Evolutionary conservation across 2,888 invertebrate species (phyloP), one percentile per base, ranked within the genome.

Genomic region (Chorisops tibialis): DNA sequence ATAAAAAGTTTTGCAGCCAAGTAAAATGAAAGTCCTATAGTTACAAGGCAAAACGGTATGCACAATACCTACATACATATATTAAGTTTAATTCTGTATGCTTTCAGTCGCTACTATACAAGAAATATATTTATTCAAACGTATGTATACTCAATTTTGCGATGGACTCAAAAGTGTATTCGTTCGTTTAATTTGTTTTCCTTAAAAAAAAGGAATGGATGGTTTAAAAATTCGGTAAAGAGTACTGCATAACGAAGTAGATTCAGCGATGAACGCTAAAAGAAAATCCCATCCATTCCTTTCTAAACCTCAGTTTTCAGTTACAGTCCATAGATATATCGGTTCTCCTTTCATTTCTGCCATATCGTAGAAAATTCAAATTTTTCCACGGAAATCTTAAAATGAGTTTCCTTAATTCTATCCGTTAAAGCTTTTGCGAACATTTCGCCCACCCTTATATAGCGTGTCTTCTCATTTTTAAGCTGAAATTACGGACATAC

Each of bases 351-450:
- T 41, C 41, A n/a, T 11, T n/a, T 14, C 43, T 16, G 43, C 43
- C 43, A 56, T 56, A 43, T 56, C 43, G 56, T 24, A 16, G 56
- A 45, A 56, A 45, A 56, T 56, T 56, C 56, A 56, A 56, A 56
- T 56, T 56, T 56, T 54, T 43, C 56, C 22, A 14, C 24, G 30
- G 41, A 39, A 56, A 43, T 43, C 43, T 18, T 22, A 18, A 56
- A 56, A 45, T 43, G 56, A 45, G 43, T 56, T 56, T 43, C 35
- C 43, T 43, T 56, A 56, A 56, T 56, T 56, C 56, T 43, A 56
- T 56, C 45, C 45, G 56, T 45, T 56, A 56, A 41, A 56, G 11
- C 45, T 56, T 41, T 43, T 56, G 56, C 43, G 45, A 45, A 30
- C 18, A 16, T 24, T 24, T 56, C 30, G 35, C 43, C 43, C 43